These are phyloP conservation scores for Thereva nobilitata DNA, from an alignment of 2,888 invertebrate genomes.

Conservation along the genomic window DNA sequence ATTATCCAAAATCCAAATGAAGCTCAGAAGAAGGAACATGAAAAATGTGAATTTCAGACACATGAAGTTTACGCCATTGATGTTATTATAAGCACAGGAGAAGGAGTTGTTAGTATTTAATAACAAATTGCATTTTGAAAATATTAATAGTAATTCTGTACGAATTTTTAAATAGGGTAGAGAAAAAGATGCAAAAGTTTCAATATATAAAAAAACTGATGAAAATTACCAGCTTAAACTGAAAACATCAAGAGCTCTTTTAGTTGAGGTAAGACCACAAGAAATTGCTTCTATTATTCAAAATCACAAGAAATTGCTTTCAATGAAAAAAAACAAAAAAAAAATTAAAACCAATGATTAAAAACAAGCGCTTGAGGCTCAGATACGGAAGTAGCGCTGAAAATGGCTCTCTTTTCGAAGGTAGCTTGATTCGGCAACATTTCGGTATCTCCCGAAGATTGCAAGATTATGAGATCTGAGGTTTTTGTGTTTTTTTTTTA, in stretches of 20 bases:
- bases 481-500: slow-evolving; percentile 17
- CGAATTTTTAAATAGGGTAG: slow-evolving; percentile 66
- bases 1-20: slow-evolving; percentile 98
- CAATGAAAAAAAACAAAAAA: background rate
- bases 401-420: slow-evolving; percentile 35
- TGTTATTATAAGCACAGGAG: slow-evolving; percentile 94
- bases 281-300: no score
- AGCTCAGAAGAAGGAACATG: slow-evolving; percentile 94
- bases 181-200: slow-evolving; percentile 92
- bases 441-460: slow-evolving; percentile 40
- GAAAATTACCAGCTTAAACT: slow-evolving; percentile 96
- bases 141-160: background rate
- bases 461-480: slow-evolving; percentile 49
- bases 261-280: slow-evolving; percentile 68
- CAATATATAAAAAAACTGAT: slow-evolving; percentile 98
- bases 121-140: slow-evolving; percentile 7
- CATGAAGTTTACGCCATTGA: slow-evolving; percentile 99
- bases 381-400: slow-evolving; percentile 3
- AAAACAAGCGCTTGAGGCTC: slow-evolving; percentile 44
- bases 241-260: slow-evolving; percentile 92
- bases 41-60: slow-evolving; percentile 92
- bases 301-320: no score
- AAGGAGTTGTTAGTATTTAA: slow-evolving; percentile 74
- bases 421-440: slow-evolving; percentile 31
- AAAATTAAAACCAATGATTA: slow-evolving; percentile 44